Evolutionary conservation across 2,888 invertebrate species (phyloP), one percentile per base, ranked within the genome.

Genomic region (Vandiemenella viatica): DNA sequence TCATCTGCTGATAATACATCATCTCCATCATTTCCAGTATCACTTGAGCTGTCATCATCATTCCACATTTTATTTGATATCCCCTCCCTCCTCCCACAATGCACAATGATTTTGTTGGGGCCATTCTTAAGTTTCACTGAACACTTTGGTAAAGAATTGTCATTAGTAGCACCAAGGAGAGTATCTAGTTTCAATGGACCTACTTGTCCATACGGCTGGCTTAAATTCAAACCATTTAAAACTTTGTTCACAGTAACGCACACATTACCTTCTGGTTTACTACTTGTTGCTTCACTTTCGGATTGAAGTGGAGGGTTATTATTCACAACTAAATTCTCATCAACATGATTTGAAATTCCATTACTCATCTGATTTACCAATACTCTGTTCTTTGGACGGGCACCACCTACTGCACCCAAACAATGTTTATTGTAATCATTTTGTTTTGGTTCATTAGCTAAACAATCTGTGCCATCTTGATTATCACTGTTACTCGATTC

Each of bases 1-100:
- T 82, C 80, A 63, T 82, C 80, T 32, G 77, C 79, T 19, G 79
- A 72, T 38, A 79, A 71, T 58, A 77, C 79, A 50, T 79, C 80
- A 63, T 79, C 79, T 61, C 77, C 77, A 10, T 77, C 79, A 43
- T 57, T 58, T 6, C 53, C 55, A 46, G 77, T 77, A 58, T 73
- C 70, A 63, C 73, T 73, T 22, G 72, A 73, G 57, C 70, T 71
- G 20, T 70, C 71, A 45, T 50, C 51, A 41, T 51, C 49, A 16
- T 37, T 19, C 10, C 52, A 48, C 18, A 46, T 40, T 37, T 48
- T 45, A 37, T 38, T 18, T 38, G 15, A 8, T 10, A 8, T 1
- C 3, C 17, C 38, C 8, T 38, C 38, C 8, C n/a, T 38, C 17
- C 8, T 18, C 15, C n/a, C 16, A 38, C 8, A 38, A 15, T 38